Evolutionary conservation across 2,888 invertebrate genomes (phyloP), one percentile per base, ranked within the genome.

Genomic region (Elysia crispata): DNA sequence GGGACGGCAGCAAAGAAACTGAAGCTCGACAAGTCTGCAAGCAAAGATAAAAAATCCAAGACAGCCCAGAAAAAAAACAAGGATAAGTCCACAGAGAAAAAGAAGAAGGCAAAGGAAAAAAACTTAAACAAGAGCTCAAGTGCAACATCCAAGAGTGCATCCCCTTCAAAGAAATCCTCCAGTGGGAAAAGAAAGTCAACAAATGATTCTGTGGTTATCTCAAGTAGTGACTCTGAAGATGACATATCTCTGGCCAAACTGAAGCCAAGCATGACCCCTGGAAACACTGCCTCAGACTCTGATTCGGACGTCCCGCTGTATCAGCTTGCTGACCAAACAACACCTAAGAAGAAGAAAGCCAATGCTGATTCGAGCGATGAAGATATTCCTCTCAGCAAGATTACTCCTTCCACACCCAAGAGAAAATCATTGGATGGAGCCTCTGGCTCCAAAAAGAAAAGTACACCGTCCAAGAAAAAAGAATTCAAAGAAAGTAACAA

Each of bases 231-330:
- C 60, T 82, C 83, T 23, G 83, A 85, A 25, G 85, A 85, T 50
- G 85, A 85, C 30, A 73, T 82, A 20, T 69, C 84, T 13, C 79
- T 85, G n/a, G 83, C 85, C 13, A 85, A 83, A 66, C 82, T 86
- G 23, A 86, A 87, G 77, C 81, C 82, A 50, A 57, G 31, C 41
- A 72, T 57, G 41, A 73, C 78, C 8, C 66, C 67, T 57, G 49
- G 41, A 18, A 69, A 62, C 31, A 49, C 72, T 25, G 41, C 41
- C 41, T 8, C 20, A 13, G 64, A 31, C 20, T 67, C n/a, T 54
- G 84, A 82, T 72, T 87, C 86, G 1, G 87, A 88, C 77, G 85
- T 85, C 13, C 89, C 88, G 13, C 80, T 89, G 49, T 81, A 86
- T 54, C 85, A 84, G 57, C 81, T 89, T 30, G 86, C 85, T 20